Base-by-base conservation (phyloP, 2,797 vertebrate genomes). In the Babyrousa celebensis region DNA sequence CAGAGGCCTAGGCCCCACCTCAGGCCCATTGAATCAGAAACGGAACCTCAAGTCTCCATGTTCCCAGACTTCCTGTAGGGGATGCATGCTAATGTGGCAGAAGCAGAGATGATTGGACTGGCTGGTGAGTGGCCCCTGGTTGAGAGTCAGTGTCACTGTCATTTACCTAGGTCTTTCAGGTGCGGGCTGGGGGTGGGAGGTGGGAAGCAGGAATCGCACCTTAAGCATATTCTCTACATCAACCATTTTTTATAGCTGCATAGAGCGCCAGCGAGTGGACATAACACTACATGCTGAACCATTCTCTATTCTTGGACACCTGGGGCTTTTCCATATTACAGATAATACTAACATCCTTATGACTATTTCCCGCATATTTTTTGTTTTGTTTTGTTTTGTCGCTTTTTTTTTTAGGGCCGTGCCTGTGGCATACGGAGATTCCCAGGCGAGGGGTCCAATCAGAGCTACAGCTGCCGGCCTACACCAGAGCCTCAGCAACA, bases 251-350 rank as follows among this genome's bases (percentile, higher is more conserved):
- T 62, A 79, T 3, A 20, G 40, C 23, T 11, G n/a, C 32, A 17
- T 1, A 56, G 68, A 62, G 60, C 0, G 5, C 62, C 40, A 56
- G 23, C 0, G 4, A 18, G 23, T 1, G 6, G 63, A 85, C 40
- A 21, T 18, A 48, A 12, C 3, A 1, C 17, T 12, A 11, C 5
- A 60, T 36, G 18, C 12, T 2, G 32, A 29, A 18, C n/a, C 5
- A 29, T n/a, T 65, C 25, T 3, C 3, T 79, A 23, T 65, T 74
- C 17, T n/a, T 12, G 6, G 23, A 68, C 20, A 8, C 79, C 21
- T 0, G 1, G 15, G 18, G 6, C 20, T 58, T 54, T 43, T 79
- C 54, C 4, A 0, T 29, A 4, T 54, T n/a, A 32, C 0, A 20
- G 65, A 4, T 40, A 54, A 36, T 6, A 12, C 25, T 40, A 67